Base-by-base conservation (phyloP, 2,113 vertebrate genomes). In the Spheniscus mendiculus region DNA sequence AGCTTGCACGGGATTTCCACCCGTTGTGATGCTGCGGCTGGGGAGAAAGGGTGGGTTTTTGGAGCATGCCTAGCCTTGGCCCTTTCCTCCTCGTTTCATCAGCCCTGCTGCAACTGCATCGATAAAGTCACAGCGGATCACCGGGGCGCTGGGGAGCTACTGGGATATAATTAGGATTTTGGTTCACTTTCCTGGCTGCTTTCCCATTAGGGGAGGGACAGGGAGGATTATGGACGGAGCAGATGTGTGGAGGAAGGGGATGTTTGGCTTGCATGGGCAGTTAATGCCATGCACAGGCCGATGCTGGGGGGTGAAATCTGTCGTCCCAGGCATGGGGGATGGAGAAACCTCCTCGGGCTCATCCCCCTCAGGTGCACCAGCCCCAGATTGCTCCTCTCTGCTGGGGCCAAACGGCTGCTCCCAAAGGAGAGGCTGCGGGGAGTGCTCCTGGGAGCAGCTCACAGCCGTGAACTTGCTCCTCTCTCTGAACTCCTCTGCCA, bases 241-340 rank as follows among this genome's bases (percentile, higher is more conserved):
- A 96, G 97, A 93, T 97, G 95, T 89, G 85, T 69, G 53, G 58
- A 93, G 94, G 94, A 95, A 94, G 91, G 91, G 82, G 94, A 45
- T 0, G 6, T 82, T 91, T 71, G 18, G 29, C 85, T 91, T 87
- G 40, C 72, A 26, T 1, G 40, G 34, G 25, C 71, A 55, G 81
- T 89, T 95, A 87, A 79, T 91, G 91, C 78, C 47, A 2, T 26
- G 66, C 42, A 69, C 72, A 76, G 80, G 40, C 61, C 2, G 3
- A 0, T 55, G 44, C 61, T 56, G 52, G n/a, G 11, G 50, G 3
- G 3, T 61, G 52, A 89, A n/a, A 1, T 59, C 52, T 45, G 30
- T 87, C 16, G 3, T 77, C 49, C n/a, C 16, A 74, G 34, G 30
- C 16, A 8, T 14, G 8, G 42, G 9, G 70, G 25, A 42, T 55